phyloP scores from a whole-genome alignment of 2,113 vertebrate species.

The Syngnathoides biaculeatus region DNA sequence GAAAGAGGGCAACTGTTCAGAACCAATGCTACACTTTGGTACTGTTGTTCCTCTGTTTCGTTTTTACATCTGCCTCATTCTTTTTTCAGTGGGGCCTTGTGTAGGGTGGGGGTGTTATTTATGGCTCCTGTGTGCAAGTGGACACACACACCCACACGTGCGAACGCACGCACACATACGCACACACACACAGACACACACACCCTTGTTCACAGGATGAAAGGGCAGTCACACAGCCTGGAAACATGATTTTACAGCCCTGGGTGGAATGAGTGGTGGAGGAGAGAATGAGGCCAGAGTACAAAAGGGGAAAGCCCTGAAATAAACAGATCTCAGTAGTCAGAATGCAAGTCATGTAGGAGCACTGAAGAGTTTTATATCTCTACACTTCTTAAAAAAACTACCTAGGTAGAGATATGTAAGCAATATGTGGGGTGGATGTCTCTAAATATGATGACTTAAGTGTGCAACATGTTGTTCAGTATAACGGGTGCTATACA shows the following conservation, averaged over 20 bases:
- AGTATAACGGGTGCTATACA: slow-evolving; percentile 6
- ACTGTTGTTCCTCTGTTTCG: slow-evolving; percentile 33
- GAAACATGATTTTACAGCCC: slow-evolving; percentile 75
- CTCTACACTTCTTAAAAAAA: slow-evolving; percentile 17
- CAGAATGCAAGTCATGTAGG: slow-evolving; percentile 50
- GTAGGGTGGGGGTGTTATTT: slow-evolving; percentile 72
- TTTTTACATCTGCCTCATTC: slow-evolving; percentile 55
- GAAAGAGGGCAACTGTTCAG: slow-evolving; percentile 31
- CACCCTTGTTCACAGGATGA: slow-evolving; percentile 68
- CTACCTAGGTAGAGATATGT: slow-evolving; percentile 1
- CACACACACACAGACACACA: slow-evolving; percentile 40
- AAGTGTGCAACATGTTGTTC: slow-evolving; percentile 15
- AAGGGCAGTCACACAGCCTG: slow-evolving; percentile 70
- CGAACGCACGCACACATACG: slow-evolving; percentile 31
- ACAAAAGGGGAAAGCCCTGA: slow-evolving; percentile 64
- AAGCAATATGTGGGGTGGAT: slow-evolving; percentile 1
- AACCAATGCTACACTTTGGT: slow-evolving; percentile 21
- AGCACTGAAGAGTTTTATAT: slow-evolving; percentile 11
- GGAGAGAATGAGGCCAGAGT: slow-evolving; percentile 65
- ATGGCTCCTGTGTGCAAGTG: slow-evolving; percentile 67
- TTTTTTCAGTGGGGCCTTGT: slow-evolving; percentile 54
- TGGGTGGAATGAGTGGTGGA: slow-evolving; percentile 70
- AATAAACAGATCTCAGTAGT: slow-evolving; percentile 64
- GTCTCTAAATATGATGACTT: slow-evolving; percentile 4
- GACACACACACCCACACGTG: slow-evolving; percentile 40